Evolutionary conservation across 2,888 invertebrate genomes (phyloP), one percentile per base, ranked within the genome.

Genomic region (Exephanes ischioxanthus): DNA sequence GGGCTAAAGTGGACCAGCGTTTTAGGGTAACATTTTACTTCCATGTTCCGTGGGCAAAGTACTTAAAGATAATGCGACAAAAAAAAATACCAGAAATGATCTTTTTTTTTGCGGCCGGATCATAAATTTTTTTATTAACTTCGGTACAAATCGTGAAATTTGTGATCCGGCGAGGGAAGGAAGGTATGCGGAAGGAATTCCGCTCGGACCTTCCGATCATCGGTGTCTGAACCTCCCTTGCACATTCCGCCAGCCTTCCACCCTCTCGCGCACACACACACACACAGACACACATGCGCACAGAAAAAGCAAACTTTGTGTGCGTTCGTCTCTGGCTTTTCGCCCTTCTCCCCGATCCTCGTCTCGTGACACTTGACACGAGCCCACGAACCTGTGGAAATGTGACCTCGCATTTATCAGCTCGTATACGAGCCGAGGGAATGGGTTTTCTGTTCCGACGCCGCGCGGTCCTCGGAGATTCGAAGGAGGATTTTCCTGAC

Each of bases 351-450:
- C 66, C 70, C 82, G 78, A 71, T 83, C 78, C 73, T 72, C 78
- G 84, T 80, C 86, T 70, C 77, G 84, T 86, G 89, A 89, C 89
- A 89, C 87, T 89, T 86, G 87, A 88, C 89, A 86, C 84, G 86
- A 87, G 87, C 77, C 80, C 70, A 78, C 83, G 67, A 51, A 83
- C 87, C 84, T 77, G 84, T 83, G 87, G 73, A 83, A 88, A 84
- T 85, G 84, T 87, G 87, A 84, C 85, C 86, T 83, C 85, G 79
- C 86, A 87, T 89, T 88, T 88, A 87, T 89, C 88, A 86, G 82
- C 81, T 82, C 73, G 80, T 70, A 68, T 75, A 71, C 67, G 55
- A 78, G 58, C 33, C 37, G 41, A 53, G 81, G 53, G 61, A 73
- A 68, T 48, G 63, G 70, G 37, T 48, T 63, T 48, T 63, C 72